phyloP scores from a whole-genome alignment of 1,140 invertebrate genomes.

The Caerostris darwini region DNA sequence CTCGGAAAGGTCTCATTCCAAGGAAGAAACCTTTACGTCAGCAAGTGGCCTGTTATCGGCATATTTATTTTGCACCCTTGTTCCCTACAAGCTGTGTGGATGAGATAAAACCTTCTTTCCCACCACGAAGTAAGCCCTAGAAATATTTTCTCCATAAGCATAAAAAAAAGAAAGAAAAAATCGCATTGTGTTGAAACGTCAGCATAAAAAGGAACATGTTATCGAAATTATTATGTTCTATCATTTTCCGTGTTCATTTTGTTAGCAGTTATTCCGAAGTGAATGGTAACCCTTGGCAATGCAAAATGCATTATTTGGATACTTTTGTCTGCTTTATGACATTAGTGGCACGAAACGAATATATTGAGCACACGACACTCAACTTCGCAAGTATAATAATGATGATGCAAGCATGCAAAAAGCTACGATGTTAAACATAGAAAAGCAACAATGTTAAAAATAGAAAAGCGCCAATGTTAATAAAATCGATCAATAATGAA shows the following conservation, averaged over 20 bases:
- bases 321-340: background rate
- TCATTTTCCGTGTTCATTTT: background rate
- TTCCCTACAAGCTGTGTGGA: conserved; percentile 53
- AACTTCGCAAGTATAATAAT: conserved; percentile 29
- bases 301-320: conserved; percentile 4
- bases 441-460: too few relatives aligned
- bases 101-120: conserved; percentile 58
- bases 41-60: conserved; percentile 31
- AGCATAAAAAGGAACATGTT: background rate
- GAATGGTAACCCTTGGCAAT: conserved; percentile 41
- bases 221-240: conserved; percentile 15
- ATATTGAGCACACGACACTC: background rate
- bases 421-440: too few relatives aligned
- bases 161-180: conserved; percentile 8
- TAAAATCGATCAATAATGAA: too few relatives aligned
- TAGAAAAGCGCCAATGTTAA: too few relatives aligned
- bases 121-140: conserved; percentile 32
- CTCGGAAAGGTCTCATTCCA: background rate
- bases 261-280: conserved; percentile 36
- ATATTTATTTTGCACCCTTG: conserved; percentile 59
- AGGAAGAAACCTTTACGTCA: conserved; percentile 41
- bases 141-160: conserved; percentile 68
- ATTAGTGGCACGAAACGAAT: background rate
- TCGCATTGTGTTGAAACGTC: conserved; percentile 15
- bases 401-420: too few relatives aligned